A percentile compares a stretch with the other conserved stretches of the same genome.
These are phyloP conservation scores for Natator depressus DNA, from an alignment of 2,113 vertebrate genomes.

Conservation along the genomic window DNA sequence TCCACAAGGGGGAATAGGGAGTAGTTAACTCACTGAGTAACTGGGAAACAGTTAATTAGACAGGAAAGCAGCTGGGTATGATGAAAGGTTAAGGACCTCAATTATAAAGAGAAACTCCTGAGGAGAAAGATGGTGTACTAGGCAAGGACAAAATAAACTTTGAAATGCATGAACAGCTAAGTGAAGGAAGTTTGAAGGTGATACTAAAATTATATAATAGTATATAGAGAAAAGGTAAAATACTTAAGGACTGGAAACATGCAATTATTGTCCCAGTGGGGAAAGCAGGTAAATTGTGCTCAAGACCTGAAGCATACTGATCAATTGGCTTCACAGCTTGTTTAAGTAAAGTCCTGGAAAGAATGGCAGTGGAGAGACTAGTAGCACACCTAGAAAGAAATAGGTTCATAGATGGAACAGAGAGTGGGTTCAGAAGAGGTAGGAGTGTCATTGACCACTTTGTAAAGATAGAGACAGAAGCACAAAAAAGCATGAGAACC, in stretches of 20 bases:
- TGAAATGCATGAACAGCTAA: background rate
- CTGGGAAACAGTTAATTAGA: background rate
- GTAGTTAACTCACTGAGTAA: background rate
- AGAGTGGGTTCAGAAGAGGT: background rate
- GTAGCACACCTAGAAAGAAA: background rate
- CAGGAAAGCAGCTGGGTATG: background rate
- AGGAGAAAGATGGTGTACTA: background rate
- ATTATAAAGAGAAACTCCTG: background rate
- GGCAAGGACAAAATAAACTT: background rate
- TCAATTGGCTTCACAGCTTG: background rate
- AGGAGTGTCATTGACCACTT: background rate
- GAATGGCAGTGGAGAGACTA: background rate
- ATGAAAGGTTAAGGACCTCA: background rate
- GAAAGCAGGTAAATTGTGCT: background rate
- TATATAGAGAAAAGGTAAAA: background rate
- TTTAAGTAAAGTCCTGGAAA: background rate
- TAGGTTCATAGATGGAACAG: background rate
- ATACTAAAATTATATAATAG: background rate
- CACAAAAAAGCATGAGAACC: background rate
- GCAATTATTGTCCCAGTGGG: background rate
- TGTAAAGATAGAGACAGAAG: background rate
- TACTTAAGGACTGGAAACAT: background rate
- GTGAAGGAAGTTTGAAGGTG: background rate
- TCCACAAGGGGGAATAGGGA: background rate
- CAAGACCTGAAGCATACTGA: background rate